Base-by-base conservation (phyloP, 2,888 invertebrate genomes). In the Philhelius pedissequus region DNA sequence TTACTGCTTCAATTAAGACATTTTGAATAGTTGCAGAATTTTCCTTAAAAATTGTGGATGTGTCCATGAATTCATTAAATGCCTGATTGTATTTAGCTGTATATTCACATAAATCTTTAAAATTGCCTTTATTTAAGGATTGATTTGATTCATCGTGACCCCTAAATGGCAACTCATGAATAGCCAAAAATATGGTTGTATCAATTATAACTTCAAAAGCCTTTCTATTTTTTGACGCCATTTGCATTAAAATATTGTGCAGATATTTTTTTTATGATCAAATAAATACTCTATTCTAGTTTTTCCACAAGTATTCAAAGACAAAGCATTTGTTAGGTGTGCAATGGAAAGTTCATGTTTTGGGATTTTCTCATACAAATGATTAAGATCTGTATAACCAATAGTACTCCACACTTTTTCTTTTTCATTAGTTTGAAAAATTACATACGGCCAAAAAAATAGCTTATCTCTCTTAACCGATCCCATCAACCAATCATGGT, bases 321-420 rank as follows among this genome's bases (percentile, higher is more conserved):
- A n/a, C n/a, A n/a, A 48, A 58, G 56, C 70, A 45, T 70, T 70
- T 56, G 70, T 70, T 45, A 68, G 58, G 58, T 45, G 56, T 18
- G 48, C 48, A 48, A 75, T 58, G 5, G 66, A 75, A 38, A 66
- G 66, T 58, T 54, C 54, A 4, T 75, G 40, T 27, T 68, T 68
- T 7, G 58, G 70, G 43, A 70, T 70, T 15, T 58, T 56, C 30
- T 58, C 58, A 30, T 58, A 38, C 38, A 35, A 58, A 58, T 58
- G 56, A 4, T 56, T 58, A 11, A 58, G n/a, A 40, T 75, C 68
- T 40, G 25, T 75, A 50, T 68, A 75, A 35, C 66, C 66, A 48
- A 48, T 74, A 56, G 74, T 68, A 22, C 30, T 68, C 68, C 75
- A 75, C 74, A 66, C 75, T 75, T 35, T 66, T 58, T 75, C 75